A percentile compares a stretch with the other conserved stretches of the same genome.
phyloP scores from a whole-genome alignment of 30 jellyfish, hydroid and myxozoan species.

The Cassiopea andromeda region DNA sequence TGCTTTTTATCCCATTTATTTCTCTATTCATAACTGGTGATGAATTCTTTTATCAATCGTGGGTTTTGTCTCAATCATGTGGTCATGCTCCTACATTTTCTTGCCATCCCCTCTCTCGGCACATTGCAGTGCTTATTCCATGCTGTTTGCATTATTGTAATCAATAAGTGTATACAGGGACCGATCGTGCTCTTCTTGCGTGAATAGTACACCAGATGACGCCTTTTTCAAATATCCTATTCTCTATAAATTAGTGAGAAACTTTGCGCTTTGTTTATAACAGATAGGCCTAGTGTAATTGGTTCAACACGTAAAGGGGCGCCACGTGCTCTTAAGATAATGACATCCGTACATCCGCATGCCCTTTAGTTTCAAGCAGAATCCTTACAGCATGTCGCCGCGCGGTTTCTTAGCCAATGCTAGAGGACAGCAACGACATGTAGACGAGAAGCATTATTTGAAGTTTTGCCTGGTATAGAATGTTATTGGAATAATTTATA shows the following conservation, averaged over 20 bases:
- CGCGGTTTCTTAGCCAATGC: background rate
- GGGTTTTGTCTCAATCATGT: too few species aligned
- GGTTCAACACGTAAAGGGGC: background rate
- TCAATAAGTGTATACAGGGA: background rate
- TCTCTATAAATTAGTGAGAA: background rate
- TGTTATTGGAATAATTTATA: background rate
- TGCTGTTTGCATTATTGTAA: too few species aligned
- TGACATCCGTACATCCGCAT: background rate
- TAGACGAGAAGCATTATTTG: background rate
- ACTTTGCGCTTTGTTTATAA: background rate
- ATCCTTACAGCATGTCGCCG: background rate
- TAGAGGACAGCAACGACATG: background rate
- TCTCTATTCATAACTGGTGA: too few species aligned
- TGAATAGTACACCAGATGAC: background rate
- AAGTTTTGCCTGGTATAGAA: background rate
- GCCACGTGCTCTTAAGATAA: background rate
- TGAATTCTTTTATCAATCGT: too few species aligned
- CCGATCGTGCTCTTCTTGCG: background rate
- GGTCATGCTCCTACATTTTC: too few species aligned
- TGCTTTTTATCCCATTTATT: too few species aligned
- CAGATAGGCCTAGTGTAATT: background rate
- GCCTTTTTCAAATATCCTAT: background rate
- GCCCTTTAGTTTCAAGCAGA: background rate
- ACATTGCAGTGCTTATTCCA: too few species aligned
- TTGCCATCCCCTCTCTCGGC: too few species aligned